phyloP scores from a whole-genome alignment of 2,113 vertebrate species.

The Microtus oregoni region DNA sequence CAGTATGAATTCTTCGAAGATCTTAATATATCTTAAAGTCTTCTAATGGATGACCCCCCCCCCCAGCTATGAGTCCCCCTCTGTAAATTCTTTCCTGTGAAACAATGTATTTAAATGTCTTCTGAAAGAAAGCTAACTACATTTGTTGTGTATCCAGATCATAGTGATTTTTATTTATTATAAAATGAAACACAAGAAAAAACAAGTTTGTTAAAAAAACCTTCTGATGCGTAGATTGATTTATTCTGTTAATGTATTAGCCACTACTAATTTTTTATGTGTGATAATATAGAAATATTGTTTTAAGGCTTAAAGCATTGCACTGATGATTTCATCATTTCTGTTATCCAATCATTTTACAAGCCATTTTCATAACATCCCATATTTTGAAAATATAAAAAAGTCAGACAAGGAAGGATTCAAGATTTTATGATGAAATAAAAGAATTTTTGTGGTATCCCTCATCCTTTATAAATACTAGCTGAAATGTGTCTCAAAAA shows the following conservation, averaged over 20 bases:
- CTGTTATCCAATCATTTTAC: not conserved
- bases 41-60: not conserved
- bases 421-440: not conserved
- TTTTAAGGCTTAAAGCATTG: not conserved
- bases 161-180: not conserved
- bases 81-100: not conserved
- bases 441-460: not conserved
- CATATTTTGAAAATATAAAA: conserved; percentile 13
- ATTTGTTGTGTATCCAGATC: not conserved
- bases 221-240: not conserved
- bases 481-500: not conserved
- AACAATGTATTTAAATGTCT: not conserved
- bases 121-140: not conserved
- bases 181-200: not conserved
- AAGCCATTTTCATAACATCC: not conserved
- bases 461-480: not conserved
- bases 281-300: not conserved
- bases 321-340: conserved; percentile 1
- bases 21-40: not conserved
- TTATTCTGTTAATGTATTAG: not conserved
- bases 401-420: not conserved
- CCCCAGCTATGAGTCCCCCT: not conserved
- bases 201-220: not conserved
- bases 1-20: not conserved
- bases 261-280: not conserved